A percentile compares a stretch with the other conserved stretches of the same genome.
These are phyloP conservation scores for Apotomis betuletana DNA, from an alignment of 2,888 invertebrate genomes.

Conservation along the genomic window DNA sequence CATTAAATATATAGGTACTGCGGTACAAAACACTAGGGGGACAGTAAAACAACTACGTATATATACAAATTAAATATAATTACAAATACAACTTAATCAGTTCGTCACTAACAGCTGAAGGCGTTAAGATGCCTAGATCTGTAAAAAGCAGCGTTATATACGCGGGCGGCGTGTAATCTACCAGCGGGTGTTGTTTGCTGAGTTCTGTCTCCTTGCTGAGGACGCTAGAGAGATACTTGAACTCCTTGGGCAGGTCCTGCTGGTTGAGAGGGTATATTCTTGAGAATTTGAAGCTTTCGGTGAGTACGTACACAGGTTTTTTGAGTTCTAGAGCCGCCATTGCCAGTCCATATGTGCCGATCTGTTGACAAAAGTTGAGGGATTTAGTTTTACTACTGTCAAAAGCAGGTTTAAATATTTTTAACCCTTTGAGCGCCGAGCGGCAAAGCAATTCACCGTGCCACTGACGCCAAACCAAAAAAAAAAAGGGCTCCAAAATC, in stretches of 20 bases:
- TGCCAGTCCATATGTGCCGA: slow-evolving; percentile 93
- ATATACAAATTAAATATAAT: slow-evolving; percentile 52
- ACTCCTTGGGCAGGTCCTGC: slow-evolving; percentile 93
- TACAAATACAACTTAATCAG: slow-evolving; percentile 97
- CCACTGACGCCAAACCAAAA: no score
- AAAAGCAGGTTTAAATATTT: no score
- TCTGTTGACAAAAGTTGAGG: slow-evolving; percentile 75
- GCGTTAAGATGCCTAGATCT: slow-evolving; percentile 97
- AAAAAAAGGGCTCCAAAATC: no score
- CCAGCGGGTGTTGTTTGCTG: slow-evolving; percentile 91
- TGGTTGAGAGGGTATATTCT: slow-evolving; percentile 97
- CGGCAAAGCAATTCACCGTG: no score
- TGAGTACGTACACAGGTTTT: slow-evolving; percentile 97
- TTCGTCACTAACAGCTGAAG: slow-evolving; percentile 98
- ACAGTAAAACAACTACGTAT: not conserved
- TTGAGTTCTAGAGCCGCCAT: slow-evolving; percentile 94
- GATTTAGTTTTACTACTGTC: not conserved
- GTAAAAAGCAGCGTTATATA: slow-evolving; percentile 97
- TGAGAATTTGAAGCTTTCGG: slow-evolving; percentile 99
- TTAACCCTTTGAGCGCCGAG: no score
- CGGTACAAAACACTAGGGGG: not conserved
- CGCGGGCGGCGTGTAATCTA: slow-evolving; percentile 98
- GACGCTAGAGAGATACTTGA: slow-evolving; percentile 86
- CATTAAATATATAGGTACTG: no score
- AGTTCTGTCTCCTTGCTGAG: slow-evolving; percentile 61